Base-by-base conservation (phyloP, 1,140 invertebrate species). In the Euglossa dilemma region DNA sequence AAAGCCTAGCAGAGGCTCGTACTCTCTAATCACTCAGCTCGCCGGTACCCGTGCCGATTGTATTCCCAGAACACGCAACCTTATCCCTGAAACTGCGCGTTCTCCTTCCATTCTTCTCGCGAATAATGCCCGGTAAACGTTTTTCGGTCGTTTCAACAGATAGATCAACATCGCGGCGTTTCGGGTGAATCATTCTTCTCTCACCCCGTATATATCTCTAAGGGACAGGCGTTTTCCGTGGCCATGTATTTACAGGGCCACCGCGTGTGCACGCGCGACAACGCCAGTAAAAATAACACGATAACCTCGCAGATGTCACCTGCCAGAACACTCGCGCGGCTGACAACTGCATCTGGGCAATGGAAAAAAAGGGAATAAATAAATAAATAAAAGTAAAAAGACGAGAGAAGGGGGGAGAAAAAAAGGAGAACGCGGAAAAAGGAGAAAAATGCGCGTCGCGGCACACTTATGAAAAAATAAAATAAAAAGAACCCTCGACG, bases 241-340 rank as follows among this genome's bases (percentile, higher is more conserved):
- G 6, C 50, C 36, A 50, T 23, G 73, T 77, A 73, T 83, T 71
- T 72, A 69, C 67, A 61, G 56, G 69, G 50, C 28, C 56, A 56
- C 66, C 67, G 56, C 45, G 50, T 72, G 61, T 64, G 74, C 73
- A 57, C 59, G 70, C 25, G 57, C 45, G 72, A 54, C 59, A 74
- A 75, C 73, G 72, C 59, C 73, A 75, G 79, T 83, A 85, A 89
- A 89, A 89, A 89, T 90, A 90, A 90, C 85, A 70, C 85, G 80
- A 83, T 78, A 84, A 80, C 59, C 63, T 73, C 72, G 88, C 85
- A 69, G 85, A 85, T 85, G 88, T 89, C 87, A 90, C 71, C 85
- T 89, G 88, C 83, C 85, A 81, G 88, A 70, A 75, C 76, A 80
- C 71, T 89, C 80, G 76, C 76, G 70, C 67, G 56, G 50, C 73